Evolutionary conservation across 1,140 invertebrate genomes (phyloP), one percentile per base, ranked within the genome.

Genomic region (Idris sp.): DNA sequence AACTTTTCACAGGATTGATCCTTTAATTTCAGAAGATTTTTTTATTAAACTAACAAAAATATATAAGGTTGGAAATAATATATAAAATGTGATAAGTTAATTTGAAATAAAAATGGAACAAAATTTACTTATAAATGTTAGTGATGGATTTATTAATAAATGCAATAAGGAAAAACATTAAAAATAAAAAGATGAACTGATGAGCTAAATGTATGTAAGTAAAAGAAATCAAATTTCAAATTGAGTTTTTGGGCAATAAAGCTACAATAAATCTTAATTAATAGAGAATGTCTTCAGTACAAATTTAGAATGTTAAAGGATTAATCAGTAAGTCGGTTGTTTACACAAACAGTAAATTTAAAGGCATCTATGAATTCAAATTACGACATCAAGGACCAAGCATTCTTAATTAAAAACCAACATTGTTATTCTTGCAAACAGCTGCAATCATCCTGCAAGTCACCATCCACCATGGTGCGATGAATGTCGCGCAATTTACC

Each of bases 321-420:
- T 68, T 68, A 58, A 68, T 41, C 18, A 58, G 49, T 30, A 36
- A 49, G 25, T 58, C 11, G 53, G 14, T 33, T 68, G 49, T 68
- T 58, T 58, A 53, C 19, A 13, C 40, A 41, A 26, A 54, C 64
- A 8, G 16, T 43, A 36, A 16, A 33, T 68, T 43, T 36, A 49
- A 58, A 58, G 15, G 43, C 64, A 43, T 43, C 64, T 35, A 58
- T 58, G 62, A 56, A 67, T 68, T 51, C 51, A 68, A 58, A 68
- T 68, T 68, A 58, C 53, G 35, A 31, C 51, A 58, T 58, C 51
- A 58, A 48, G 51, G 10, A 44, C 40, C 13, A 9, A 43, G 43
- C 64, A 53, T 49, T n/a, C 43, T 58, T 68, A 68, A 68, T 68
- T 68, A 68, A 68, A 68, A 68, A 58, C 51, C 41, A 48, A 68